Percentiles rank a stretch among this genome's conserved stretches.
Conservation (phyloP, 2,888 invertebrate species). For the Craniophora ligustri region DNA sequence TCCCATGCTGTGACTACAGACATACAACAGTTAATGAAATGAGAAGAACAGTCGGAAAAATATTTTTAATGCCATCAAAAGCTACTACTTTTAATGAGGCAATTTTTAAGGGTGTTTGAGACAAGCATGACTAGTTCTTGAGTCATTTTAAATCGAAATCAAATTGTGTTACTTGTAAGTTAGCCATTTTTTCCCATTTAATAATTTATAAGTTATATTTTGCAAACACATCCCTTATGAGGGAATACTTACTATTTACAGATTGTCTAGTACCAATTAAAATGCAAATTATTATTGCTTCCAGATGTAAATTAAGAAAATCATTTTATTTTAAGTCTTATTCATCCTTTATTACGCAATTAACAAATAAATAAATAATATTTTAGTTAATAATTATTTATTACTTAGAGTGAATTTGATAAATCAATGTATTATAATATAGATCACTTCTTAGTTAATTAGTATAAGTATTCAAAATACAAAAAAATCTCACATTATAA, state of each 20-base stretch:
- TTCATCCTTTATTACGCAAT: too few relatives aligned
- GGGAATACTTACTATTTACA: slow-evolving; percentile 17
- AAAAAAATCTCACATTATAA: too few relatives aligned
- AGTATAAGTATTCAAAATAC: too few relatives aligned
- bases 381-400: too few relatives aligned
- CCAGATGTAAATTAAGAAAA: not conserved
- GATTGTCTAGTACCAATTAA: slow-evolving; percentile 51
- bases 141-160: slow-evolving; percentile 18
- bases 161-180: slow-evolving; percentile 12
- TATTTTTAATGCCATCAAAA: slow-evolving; percentile 21
- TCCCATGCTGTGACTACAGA: slow-evolving; percentile 33
- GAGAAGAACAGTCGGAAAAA: slow-evolving; percentile 32
- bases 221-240: slow-evolving; percentile 23
- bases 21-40: slow-evolving; percentile 34
- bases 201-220: slow-evolving; percentile 20
- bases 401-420: too few relatives aligned
- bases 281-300: slow-evolving; percentile 14
- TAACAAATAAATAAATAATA: too few relatives aligned
- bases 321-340: not conserved
- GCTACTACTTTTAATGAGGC: slow-evolving; percentile 33
- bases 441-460: too few relatives aligned
- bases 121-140: slow-evolving; percentile 50
- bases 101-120: slow-evolving; percentile 35
- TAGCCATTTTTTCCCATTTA: slow-evolving; percentile 13
- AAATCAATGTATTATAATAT: too few relatives aligned